phyloP scores from a whole-genome alignment of 2,888 invertebrate species.

The Acleris laterana region DNA sequence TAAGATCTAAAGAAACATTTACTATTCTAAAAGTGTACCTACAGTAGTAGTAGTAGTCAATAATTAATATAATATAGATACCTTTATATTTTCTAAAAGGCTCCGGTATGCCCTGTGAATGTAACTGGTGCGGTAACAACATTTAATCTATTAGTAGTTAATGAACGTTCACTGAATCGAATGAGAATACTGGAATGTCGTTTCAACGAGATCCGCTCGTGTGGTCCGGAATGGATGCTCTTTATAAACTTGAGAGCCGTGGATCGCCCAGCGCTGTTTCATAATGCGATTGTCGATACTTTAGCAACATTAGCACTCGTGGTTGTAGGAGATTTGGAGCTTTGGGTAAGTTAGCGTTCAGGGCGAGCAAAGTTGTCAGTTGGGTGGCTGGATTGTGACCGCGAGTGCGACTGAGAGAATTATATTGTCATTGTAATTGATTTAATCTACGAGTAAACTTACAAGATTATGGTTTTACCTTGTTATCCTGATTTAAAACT shows the following conservation, averaged over 20 bases:
- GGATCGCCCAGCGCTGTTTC: conserved; percentile 15
- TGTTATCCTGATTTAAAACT: neutral
- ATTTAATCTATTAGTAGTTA: conserved; percentile 1
- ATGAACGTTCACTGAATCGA: conserved; percentile 6
- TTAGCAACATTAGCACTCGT: conserved; percentile 53
- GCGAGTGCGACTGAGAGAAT: conserved; percentile 3
- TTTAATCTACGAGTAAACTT: neutral
- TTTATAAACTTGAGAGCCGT: conserved; percentile 20
- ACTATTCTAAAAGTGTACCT: conserved; percentile 3
- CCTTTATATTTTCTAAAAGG: too few relatives aligned
- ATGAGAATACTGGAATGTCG: conserved; percentile 6
- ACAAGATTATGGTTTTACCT: too few relatives aligned
- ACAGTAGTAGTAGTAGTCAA: too few relatives aligned
- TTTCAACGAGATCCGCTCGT: conserved; percentile 8
- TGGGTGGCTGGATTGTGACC: conserved; percentile 42
- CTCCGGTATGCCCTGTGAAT: neutral
- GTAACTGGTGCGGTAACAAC: neutral
- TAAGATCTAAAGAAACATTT: conserved; percentile 53
- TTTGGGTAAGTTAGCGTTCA: conserved; percentile 49
- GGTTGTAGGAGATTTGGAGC: conserved; percentile 51
- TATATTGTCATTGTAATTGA: neutral
- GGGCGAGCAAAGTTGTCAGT: conserved; percentile 54
- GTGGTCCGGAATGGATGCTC: conserved; percentile 14
- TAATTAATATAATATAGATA: too few relatives aligned
- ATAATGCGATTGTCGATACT: conserved; percentile 56